Evolutionary conservation across 2,797 vertebrate species (phyloP).

Genomic region (Megaceryle alcyon): DNA sequence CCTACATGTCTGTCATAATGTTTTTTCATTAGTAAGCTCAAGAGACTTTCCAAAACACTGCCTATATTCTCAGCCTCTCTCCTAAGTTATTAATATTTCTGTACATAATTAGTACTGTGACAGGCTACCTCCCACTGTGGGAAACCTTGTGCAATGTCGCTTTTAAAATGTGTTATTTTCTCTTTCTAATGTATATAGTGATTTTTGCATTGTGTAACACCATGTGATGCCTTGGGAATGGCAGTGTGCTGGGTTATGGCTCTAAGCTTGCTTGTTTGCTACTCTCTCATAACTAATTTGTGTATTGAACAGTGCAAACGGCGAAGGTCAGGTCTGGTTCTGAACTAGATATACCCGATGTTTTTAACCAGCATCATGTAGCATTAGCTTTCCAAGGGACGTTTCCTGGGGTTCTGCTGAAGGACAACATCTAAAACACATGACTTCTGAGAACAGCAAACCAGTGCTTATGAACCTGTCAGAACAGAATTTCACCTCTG

Average conservation of each 20-base stretch:
- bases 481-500: not conserved
- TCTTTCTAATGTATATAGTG: not conserved
- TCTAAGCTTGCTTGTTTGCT: not conserved
- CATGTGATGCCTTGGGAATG: not conserved
- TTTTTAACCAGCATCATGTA: not conserved
- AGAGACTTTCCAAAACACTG: not conserved
- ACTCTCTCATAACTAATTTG: not conserved
- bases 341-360: not conserved
- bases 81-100: not conserved
- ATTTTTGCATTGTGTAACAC: not conserved
- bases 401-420: not conserved
- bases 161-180: not conserved
- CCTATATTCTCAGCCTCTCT: not conserved
- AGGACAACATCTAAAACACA: not conserved
- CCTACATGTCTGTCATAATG: rapidly evolving
- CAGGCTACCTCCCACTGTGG: not conserved
- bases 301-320: not conserved
- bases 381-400: not conserved
- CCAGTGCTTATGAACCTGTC: not conserved
- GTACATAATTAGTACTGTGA: not conserved
- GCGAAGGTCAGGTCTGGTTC: not conserved
- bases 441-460: not conserved
- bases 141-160: not conserved
- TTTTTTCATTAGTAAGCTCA: not conserved
- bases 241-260: not conserved